Conservation (phyloP, 1,140 invertebrate species). For the Cherax quadricarinatus region DNA sequence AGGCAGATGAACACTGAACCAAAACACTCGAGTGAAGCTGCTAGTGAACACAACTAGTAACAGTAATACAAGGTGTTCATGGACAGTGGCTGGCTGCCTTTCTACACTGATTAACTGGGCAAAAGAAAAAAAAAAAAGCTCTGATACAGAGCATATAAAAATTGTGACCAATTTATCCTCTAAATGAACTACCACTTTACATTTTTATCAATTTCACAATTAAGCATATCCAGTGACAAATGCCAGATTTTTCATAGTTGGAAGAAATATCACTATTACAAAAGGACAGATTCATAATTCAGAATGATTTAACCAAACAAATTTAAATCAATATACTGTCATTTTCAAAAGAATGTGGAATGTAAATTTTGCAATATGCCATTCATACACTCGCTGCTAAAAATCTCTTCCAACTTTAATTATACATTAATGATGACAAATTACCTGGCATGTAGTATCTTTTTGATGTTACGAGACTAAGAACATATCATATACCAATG, state of each 20-base stretch:
- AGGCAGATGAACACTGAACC: slow-evolving; percentile 15
- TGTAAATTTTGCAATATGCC: slow-evolving; percentile 35
- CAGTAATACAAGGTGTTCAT: slow-evolving; percentile 14
- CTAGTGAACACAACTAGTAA: slow-evolving; percentile 33
- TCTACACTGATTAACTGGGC: slow-evolving; percentile 27
- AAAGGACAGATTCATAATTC: background rate
- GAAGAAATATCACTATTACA: slow-evolving; percentile 38
- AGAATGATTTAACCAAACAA: slow-evolving; percentile 15
- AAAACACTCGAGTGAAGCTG: background rate
- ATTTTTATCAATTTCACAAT: background rate
- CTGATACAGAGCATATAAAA: slow-evolving; percentile 64
- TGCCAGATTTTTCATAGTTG: slow-evolving; percentile 24
- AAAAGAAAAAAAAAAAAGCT: slow-evolving; percentile 20
- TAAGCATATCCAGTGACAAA: slow-evolving; percentile 2
- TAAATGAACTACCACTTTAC: background rate
- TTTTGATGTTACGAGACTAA: too few relatives aligned
- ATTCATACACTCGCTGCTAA: slow-evolving; percentile 4
- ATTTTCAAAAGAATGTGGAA: slow-evolving; percentile 52
- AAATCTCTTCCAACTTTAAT: background rate
- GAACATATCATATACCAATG: too few relatives aligned
- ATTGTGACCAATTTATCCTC: slow-evolving; percentile 25
- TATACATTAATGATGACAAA: too few relatives aligned
- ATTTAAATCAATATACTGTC: slow-evolving; percentile 30
- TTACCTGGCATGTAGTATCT: too few relatives aligned
- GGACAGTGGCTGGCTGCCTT: slow-evolving; percentile 12